Percentiles rank a stretch among this genome's conserved stretches.
Evolutionary conservation across 23 tunicate genomes (phyloP).

Genomic region (Aplidium turbinatum): DNA sequence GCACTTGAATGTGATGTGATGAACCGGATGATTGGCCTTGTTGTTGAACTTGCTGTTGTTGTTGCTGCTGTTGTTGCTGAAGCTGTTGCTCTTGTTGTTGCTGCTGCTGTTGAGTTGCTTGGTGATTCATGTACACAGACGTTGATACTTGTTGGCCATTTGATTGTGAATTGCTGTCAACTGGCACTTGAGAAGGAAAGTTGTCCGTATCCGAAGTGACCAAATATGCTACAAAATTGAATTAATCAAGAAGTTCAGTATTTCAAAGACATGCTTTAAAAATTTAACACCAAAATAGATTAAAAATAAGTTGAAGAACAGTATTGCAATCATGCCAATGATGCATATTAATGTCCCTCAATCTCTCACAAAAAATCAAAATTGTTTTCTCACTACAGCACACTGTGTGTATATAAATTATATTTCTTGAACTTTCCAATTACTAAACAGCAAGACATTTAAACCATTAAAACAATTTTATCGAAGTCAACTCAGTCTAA

Average conservation of each 20-base stretch:
- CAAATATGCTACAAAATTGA: background rate
- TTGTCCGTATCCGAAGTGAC: conserved; percentile 61
- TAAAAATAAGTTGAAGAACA: no score
- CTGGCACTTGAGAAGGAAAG: conserved; percentile 69
- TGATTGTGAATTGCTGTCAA: conserved; percentile 61
- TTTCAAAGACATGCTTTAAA: no score
- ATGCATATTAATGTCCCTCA: no score
- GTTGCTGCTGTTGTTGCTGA: conserved; percentile 61
- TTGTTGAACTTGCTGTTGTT: conserved; percentile 55
- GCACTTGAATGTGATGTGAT: conserved; percentile 74
- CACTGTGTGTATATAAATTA: no score
- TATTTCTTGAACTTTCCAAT: no score
- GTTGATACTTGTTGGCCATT: conserved; percentile 46
- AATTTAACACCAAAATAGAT: no score
- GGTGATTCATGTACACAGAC: conserved; percentile 80
- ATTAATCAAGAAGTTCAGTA: background rate
- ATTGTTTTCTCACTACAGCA: no score
- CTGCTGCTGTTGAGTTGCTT: conserved; percentile 48
- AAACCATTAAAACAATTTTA: no score
- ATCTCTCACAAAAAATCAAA: no score
- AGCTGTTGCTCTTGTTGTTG: conserved; percentile 25
- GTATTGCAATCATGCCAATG: no score
- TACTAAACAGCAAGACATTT: no score
- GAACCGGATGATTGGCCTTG: conserved; percentile 30
- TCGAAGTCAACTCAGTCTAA: no score